Evolutionary conservation across 2,113 vertebrate genomes (phyloP), one percentile per base, ranked within the genome.

Genomic region (Hydrolagus affinis): DNA sequence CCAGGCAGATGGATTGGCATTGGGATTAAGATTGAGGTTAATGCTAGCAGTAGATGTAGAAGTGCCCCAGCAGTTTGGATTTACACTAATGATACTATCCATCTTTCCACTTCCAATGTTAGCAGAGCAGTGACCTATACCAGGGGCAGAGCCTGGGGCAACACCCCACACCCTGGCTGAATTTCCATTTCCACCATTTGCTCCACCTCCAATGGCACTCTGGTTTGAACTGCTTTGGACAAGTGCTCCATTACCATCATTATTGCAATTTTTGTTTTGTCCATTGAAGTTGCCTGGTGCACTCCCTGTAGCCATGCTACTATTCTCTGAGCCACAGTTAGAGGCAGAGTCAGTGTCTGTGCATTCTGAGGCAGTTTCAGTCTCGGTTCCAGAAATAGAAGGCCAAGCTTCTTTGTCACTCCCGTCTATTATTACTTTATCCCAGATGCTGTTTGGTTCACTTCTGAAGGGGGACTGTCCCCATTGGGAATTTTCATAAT

Each of bases 1-100:
- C 97, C 97, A 99, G 88, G 97, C 97, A 88, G 97, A 96, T 86
- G 97, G 97, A 93, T 99, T 99, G 92, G 97, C 97, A 91, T 93
- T 99, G 85, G 97, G 97, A 87, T 98, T 98, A 90, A 99, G 95
- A 93, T 97, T 99, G 90, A 99, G 94, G 94, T 96, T 97, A 92
- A 95, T 95, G 93, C 94, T 93, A 88, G 93, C 88, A 88, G 88
- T 93, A 86, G 94, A 90, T 94, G 88, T 97, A 92, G 97, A 93
- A 90, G 96, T 91, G 86, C 95, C 93, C 97, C 97, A 99, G 91
- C 94, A 96, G 89, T 92, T 92, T 92, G 94, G 93, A 91, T 94
- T 92, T n/a, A 95, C 96, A 90, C 95, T 94, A 85, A 95, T 94
- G 91, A 95, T 88, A 91, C 88, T 93, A 90, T 98, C 96, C 89